Conservation (phyloP, 2,113 vertebrate genomes). For the Ceuthmochares aereus region DNA sequence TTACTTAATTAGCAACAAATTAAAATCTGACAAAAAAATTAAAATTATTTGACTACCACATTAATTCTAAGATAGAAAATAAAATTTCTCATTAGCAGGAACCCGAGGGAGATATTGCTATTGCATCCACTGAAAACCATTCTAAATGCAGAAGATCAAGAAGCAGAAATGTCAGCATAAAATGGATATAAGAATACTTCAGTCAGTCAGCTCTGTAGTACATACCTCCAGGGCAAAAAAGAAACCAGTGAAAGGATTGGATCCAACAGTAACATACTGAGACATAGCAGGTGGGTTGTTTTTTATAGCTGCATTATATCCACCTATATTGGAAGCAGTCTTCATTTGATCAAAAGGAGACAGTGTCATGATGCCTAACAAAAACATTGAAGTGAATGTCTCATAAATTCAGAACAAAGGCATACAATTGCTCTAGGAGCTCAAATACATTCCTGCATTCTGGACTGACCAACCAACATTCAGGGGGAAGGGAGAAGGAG, state of each 20-base stretch:
- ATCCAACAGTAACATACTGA: slow-evolving; percentile 94
- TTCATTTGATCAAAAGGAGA: slow-evolving; percentile 99
- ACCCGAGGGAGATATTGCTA: not conserved
- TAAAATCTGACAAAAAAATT: not conserved
- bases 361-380: slow-evolving; percentile 90
- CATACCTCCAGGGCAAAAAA: slow-evolving; percentile 96
- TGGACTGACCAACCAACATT: not conserved
- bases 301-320: slow-evolving; percentile 93
- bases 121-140: not conserved
- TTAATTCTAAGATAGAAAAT: not conserved
- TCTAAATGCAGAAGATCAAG: not conserved
- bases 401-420: slow-evolving; percentile 15
- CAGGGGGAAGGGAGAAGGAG: not conserved
- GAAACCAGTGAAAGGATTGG: slow-evolving; percentile 94
- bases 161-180: not conserved
- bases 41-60: not conserved
- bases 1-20: not conserved
- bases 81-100: not conserved
- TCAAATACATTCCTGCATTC: not conserved
- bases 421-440: not conserved
- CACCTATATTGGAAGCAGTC: slow-evolving; percentile 96
- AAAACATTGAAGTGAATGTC: not conserved
- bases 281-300: slow-evolving; percentile 96
- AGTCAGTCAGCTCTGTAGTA: not conserved
- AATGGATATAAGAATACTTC: not conserved